Evolutionary conservation across 2,888 invertebrate genomes (phyloP).

Genomic region (Tipula lateralis): DNA sequence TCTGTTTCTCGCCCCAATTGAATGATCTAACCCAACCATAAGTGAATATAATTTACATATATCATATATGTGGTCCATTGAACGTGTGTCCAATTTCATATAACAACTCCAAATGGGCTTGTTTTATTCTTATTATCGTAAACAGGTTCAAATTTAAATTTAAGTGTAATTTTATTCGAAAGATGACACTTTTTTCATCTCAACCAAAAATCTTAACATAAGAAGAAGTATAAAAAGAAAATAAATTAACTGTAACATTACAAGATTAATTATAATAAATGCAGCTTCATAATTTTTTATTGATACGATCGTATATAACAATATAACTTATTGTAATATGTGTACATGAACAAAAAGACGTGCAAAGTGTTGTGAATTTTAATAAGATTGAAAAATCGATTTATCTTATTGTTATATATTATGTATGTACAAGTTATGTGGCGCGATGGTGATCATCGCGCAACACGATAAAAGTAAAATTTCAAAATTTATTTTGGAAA

Average conservation of each 20-base stretch:
- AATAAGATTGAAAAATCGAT: constrained; percentile 9
- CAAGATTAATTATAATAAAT: constrained; percentile 13
- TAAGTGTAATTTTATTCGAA: too few relatives aligned
- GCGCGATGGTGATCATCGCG: not conserved
- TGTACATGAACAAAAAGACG: not conserved
- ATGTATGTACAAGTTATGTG: not conserved
- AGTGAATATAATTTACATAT: too few relatives aligned
- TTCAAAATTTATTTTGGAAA: constrained; percentile 19
- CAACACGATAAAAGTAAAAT: not conserved
- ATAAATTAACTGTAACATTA: constrained; percentile 19
- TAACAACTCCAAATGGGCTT: too few relatives aligned
- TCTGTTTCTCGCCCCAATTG: too few relatives aligned
- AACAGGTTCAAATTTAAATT: too few relatives aligned
- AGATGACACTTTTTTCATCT: too few relatives aligned
- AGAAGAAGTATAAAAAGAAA: not conserved
- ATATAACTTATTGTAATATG: not conserved
- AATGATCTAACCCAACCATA: too few relatives aligned
- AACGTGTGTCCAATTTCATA: too few relatives aligned
- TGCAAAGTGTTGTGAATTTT: not conserved
- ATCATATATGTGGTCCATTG: too few relatives aligned
- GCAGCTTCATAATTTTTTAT: not conserved
- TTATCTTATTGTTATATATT: not conserved
- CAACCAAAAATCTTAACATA: not conserved
- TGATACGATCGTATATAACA: not conserved
- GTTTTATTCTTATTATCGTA: too few relatives aligned